phyloP scores from a whole-genome alignment of 2,888 invertebrate species.

The Miltochrista miniata region DNA sequence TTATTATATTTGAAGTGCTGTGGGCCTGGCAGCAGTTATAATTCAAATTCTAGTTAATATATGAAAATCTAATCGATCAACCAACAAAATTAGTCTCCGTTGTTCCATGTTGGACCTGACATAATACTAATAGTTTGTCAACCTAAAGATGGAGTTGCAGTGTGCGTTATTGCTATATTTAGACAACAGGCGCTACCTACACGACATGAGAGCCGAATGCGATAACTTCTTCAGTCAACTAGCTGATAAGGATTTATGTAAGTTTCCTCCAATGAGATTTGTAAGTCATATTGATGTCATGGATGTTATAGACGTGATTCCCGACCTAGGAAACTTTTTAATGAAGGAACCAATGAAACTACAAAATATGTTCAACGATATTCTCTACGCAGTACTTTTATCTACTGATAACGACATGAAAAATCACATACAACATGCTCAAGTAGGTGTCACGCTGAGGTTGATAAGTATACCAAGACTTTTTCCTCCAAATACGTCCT shows the following conservation, averaged over 20 bases:
- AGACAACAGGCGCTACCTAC: conserved; percentile 57
- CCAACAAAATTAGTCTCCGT: too few relatives aligned
- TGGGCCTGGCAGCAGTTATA: too few relatives aligned
- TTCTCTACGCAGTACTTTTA: conserved; percentile 62
- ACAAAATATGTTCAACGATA: conserved; percentile 55
- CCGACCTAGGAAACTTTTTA: conserved; percentile 55
- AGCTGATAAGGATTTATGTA: conserved; percentile 48
- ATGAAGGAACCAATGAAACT: conserved; percentile 63
- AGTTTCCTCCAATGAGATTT: conserved; percentile 66
- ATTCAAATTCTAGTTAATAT: too few relatives aligned
- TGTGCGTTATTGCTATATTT: conserved; percentile 66
- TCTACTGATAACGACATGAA: conserved; percentile 42
- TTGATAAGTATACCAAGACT: conserved; percentile 54
- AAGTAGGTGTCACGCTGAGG: conserved; percentile 59
- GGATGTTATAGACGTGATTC: conserved; percentile 56
- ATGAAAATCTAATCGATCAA: too few relatives aligned
- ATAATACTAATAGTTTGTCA: neutral
- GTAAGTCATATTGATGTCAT: conserved; percentile 65
- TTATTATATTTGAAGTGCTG: too few relatives aligned
- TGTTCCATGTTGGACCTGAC: too few relatives aligned
- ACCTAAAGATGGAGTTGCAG: conserved; percentile 49
- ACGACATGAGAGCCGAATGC: conserved; percentile 55
- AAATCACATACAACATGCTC: conserved; percentile 46
- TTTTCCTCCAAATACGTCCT: conserved; percentile 35
- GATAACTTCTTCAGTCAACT: conserved; percentile 51